Conservation (phyloP, 64 coral and sea anemone genomes). For the Montipora foliosa region DNA sequence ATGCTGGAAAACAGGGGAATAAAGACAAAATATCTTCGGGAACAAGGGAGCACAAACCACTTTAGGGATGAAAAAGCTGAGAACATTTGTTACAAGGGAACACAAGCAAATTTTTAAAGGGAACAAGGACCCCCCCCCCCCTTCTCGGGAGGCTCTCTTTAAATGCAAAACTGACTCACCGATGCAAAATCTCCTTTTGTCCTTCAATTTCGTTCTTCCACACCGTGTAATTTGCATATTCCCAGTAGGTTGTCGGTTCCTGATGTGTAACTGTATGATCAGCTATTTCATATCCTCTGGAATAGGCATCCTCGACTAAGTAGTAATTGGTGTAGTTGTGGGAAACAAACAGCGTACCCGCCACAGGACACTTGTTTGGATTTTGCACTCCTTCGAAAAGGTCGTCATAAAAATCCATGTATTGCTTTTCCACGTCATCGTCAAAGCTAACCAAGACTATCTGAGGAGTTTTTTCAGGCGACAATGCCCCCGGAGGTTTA, state of each 20-base stretch:
- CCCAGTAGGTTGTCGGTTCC: constrained; percentile 67
- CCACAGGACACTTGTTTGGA: constrained; percentile 73
- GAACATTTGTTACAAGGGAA: too few relatives aligned
- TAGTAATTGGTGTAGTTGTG: constrained; percentile 87
- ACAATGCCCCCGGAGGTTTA: constrained; percentile 67
- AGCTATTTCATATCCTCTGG: constrained; percentile 73
- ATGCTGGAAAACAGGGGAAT: too few relatives aligned
- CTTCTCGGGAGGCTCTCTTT: too few relatives aligned
- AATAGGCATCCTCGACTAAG: constrained; percentile 78
- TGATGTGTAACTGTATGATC: constrained; percentile 91
- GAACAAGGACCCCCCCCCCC: too few relatives aligned
- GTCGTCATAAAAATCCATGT: constrained; percentile 70
- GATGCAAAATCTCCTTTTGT: constrained; percentile 82
- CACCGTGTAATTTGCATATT: constrained; percentile 51
- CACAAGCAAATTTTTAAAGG: too few relatives aligned
- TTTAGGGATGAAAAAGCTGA: too few relatives aligned
- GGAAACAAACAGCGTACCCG: constrained; percentile 78
- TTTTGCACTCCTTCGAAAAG: constrained; percentile 67
- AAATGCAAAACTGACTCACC: constrained; percentile 37
- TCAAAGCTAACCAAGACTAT: constrained; percentile 85
- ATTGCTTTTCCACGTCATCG: constrained; percentile 54
- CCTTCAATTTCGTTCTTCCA: constrained; percentile 88
- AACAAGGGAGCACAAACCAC: too few relatives aligned
- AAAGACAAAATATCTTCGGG: too few relatives aligned
- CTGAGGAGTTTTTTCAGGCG: constrained; percentile 55